Base-by-base conservation (phyloP, 23 tunicate species). In the Botrylloides violaceus region DNA sequence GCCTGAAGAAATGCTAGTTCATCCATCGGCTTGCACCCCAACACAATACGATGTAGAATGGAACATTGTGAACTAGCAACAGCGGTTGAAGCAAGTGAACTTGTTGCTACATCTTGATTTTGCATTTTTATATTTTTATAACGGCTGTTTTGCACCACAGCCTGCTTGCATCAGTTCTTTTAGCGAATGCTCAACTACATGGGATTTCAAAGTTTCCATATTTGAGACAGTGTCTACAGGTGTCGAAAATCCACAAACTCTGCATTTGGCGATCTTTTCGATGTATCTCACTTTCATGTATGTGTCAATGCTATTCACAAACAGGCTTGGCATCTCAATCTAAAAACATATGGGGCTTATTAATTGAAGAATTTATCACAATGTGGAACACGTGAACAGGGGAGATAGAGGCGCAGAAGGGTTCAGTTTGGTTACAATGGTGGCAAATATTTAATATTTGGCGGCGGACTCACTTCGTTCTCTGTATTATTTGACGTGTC, bases 101-200 rank as follows among this genome's bases (percentile, higher is more conserved):
- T n/a, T n/a, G n/a, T n/a, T n/a, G n/a, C n/a, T n/a, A n/a, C n/a
- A n/a, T n/a, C n/a, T n/a, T n/a, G n/a, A n/a, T n/a, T n/a, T n/a
- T n/a, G n/a, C n/a, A n/a, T n/a, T n/a, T n/a, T n/a, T 7, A 15
- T 43, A 43, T 15, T 43, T 7, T 43, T 59, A 12, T 59, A 6
- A 59, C 19, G 27, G 7, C 3, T 31, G 32, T 63, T 43, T 39
- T 9, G 49, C 58, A 26, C 37, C 37, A 2, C 74, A 68, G 26
- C 74, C 74, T n/a, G 74, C 58, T 68, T 68, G 74, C 37, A 68
- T 22, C 1, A 90, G 77, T 64, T 90, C 97, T 75, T 83, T 90
- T 49, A 90, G 78, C 48, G 97, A 90, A 79, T 90, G 97, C 61
- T 83, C 97, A 89, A 90, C 82, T 19, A 90, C 97, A 49, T 90